Conservation (phyloP, 2,797 vertebrate species). For the Petrocephalus sullivani region DNA sequence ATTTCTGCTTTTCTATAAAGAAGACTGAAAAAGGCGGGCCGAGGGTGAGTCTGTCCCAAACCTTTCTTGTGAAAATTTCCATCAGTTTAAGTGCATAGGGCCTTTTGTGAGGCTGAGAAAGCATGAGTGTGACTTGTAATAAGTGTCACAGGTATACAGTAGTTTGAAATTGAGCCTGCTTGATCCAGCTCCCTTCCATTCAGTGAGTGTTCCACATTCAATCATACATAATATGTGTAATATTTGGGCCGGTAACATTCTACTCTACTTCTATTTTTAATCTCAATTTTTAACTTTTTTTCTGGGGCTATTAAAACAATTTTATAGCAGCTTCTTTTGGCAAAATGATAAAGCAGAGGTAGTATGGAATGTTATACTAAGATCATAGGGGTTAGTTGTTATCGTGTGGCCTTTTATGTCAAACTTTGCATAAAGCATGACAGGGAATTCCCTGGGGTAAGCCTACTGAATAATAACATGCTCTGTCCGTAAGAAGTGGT, state of each 20-base stretch:
- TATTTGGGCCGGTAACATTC: neutral
- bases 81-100: too few relatives aligned
- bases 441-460: slow-evolving; percentile 29
- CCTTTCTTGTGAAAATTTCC: too few relatives aligned
- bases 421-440: slow-evolving; percentile 36
- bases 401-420: slow-evolving; percentile 33
- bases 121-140: too few relatives aligned
- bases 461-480: slow-evolving; percentile 46
- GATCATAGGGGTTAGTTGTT: slow-evolving; percentile 32
- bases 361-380: slow-evolving; percentile 27
- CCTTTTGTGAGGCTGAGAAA: too few relatives aligned
- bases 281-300: neutral
- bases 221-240: neutral
- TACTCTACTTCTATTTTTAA: neutral
- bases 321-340: neutral
- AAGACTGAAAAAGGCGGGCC: too few relatives aligned
- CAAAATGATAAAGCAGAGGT: neutral
- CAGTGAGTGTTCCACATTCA: neutral
- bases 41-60: too few relatives aligned
- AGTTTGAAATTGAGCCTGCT: too few relatives aligned
- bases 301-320: neutral
- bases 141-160: too few relatives aligned
- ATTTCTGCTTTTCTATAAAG: too few relatives aligned
- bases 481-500: slow-evolving; percentile 42
- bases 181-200: neutral